phyloP scores from a whole-genome alignment of 2,797 vertebrate genomes.

The Capromys pilorides region DNA sequence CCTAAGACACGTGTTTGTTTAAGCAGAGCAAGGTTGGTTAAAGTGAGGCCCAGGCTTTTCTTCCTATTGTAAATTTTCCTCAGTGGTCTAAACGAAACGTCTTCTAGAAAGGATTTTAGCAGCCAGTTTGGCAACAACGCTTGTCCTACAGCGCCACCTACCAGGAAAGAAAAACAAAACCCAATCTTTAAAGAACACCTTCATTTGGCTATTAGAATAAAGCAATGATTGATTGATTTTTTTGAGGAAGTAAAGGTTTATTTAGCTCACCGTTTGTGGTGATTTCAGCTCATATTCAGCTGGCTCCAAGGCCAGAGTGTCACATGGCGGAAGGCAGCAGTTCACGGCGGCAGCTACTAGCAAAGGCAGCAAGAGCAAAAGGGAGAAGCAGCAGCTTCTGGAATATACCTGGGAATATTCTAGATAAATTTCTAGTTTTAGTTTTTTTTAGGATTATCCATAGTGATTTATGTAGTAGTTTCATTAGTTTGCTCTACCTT shows the following conservation, averaged over 20 bases:
- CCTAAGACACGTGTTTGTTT: neutral
- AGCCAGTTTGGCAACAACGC: neutral
- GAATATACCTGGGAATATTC: neutral
- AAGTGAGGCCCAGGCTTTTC: neutral
- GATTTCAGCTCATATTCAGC: too few species aligned
- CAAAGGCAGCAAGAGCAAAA: too few species aligned
- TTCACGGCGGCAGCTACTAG: too few species aligned
- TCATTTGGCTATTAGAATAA: neutral
- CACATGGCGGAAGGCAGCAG: too few species aligned
- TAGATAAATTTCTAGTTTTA: neutral
- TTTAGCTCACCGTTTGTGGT: too few species aligned
- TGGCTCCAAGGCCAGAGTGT: too few species aligned
- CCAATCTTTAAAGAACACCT: neutral
- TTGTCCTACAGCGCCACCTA: conserved; percentile 63
- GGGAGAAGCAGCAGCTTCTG: too few species aligned
- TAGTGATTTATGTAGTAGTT: neutral
- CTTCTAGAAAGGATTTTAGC: neutral
- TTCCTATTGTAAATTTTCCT: neutral
- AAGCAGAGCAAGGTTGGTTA: neutral
- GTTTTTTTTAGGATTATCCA: neutral
- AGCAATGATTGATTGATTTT: too few species aligned
- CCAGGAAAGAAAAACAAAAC: neutral
- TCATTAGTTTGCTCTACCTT: neutral
- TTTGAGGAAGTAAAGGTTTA: too few species aligned
- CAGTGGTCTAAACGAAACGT: neutral